A percentile compares a stretch with the other conserved stretches of the same genome.
phyloP scores from a whole-genome alignment of 2,888 invertebrate genomes.

The Mythimna albipuncta region DNA sequence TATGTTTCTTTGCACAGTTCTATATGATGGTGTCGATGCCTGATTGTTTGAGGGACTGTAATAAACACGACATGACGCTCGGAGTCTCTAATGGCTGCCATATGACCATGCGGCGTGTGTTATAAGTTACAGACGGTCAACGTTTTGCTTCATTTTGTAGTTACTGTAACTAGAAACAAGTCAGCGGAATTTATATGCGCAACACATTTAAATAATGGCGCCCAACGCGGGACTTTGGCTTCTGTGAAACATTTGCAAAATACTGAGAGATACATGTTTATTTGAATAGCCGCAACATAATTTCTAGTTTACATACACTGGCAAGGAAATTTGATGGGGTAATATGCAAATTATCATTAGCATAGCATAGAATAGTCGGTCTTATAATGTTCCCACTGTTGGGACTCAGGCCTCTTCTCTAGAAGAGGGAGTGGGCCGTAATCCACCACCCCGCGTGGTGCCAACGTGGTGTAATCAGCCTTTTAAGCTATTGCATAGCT shows the following conservation, averaged over 20 bases:
- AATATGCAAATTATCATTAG: slow-evolving; percentile 46
- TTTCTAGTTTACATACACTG: slow-evolving; percentile 10
- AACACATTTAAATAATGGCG: slow-evolving; percentile 46
- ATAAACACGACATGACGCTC: slow-evolving; percentile 56
- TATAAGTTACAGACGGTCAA: slow-evolving; percentile 36
- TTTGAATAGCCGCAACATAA: slow-evolving; percentile 4
- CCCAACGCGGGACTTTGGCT: slow-evolving; percentile 46
- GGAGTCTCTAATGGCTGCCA: slow-evolving; percentile 45
- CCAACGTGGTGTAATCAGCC: too few relatives aligned
- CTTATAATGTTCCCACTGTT: too few relatives aligned
- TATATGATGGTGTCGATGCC: slow-evolving; percentile 44
- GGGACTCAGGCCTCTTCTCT: too few relatives aligned
- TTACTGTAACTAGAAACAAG: slow-evolving; percentile 14
- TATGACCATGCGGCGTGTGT: slow-evolving; percentile 30
- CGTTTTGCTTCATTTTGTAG: slow-evolving; percentile 27
- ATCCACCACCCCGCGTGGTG: too few relatives aligned
- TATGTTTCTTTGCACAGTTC: slow-evolving; percentile 47
- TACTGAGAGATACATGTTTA: background rate
- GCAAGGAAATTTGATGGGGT: slow-evolving; percentile 17
- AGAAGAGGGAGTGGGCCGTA: too few relatives aligned
- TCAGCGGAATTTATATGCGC: slow-evolving; percentile 28
- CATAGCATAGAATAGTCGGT: too few relatives aligned
- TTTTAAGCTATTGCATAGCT: too few relatives aligned
- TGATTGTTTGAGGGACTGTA: slow-evolving; percentile 55
- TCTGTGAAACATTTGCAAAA: slow-evolving; percentile 21